Evolutionary conservation across 2,797 vertebrate species (phyloP).

Genomic region (Pogoniulus pusillus): DNA sequence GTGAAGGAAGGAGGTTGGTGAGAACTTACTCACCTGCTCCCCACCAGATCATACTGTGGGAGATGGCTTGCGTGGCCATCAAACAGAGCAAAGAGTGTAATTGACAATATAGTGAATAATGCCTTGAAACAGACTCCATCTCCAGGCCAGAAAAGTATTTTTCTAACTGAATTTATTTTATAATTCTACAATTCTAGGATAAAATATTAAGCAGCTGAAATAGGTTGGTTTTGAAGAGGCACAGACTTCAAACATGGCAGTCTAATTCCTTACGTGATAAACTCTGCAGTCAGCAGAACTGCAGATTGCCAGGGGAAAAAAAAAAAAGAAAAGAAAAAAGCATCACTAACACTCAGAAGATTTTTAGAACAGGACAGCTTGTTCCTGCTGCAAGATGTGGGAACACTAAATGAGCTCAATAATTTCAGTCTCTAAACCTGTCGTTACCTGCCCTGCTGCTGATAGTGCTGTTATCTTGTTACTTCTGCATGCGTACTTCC

Average conservation of each 20-base stretch:
- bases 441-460: constrained; percentile 64
- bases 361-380: constrained; percentile 42
- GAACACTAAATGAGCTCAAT: constrained; percentile 56
- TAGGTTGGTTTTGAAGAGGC: background rate
- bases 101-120: background rate
- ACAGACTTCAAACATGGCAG: background rate
- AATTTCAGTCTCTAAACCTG: constrained; percentile 65
- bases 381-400: constrained; percentile 61
- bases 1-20: background rate
- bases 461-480: constrained; percentile 70
- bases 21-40: constrained; percentile 8
- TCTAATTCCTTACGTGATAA: constrained; percentile 13
- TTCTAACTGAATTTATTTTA: too few species aligned
- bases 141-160: background rate
- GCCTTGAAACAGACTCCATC: background rate
- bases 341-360: constrained; percentile 19
- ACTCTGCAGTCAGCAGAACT: constrained; percentile 17
- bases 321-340: background rate
- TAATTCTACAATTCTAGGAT: background rate
- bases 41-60: constrained; percentile 29
- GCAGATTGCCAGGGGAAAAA: background rate
- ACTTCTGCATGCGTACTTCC: constrained; percentile 47
- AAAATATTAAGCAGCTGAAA: background rate
- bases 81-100: background rate
- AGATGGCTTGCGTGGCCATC: background rate